phyloP scores from a whole-genome alignment of 2,888 invertebrate species.

The Andrena dorsata region DNA sequence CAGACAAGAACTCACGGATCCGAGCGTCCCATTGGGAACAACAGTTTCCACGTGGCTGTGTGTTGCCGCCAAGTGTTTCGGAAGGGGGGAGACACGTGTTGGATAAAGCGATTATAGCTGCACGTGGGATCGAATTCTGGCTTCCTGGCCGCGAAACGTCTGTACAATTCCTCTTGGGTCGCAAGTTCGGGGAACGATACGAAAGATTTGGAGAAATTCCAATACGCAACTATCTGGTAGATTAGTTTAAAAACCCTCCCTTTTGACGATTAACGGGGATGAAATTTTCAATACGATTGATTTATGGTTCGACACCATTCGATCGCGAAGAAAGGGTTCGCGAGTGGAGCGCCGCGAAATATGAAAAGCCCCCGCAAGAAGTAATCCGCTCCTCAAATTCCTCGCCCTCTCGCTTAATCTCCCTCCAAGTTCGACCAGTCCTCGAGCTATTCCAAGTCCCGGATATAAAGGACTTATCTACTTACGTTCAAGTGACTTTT shows the following conservation, averaged over 20 bases:
- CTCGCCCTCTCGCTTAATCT: conserved; percentile 23
- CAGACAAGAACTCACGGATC: conserved; percentile 21
- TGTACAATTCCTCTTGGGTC: neutral
- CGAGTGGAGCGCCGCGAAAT: neutral
- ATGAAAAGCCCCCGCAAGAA: neutral
- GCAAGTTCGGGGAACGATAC: no score
- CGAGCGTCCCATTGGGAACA: conserved; percentile 33
- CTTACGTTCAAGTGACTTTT: conserved; percentile 33
- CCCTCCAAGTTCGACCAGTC: conserved; percentile 1
- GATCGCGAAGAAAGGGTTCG: neutral
- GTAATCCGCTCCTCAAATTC: conserved; percentile 12
- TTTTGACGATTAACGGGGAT: neutral
- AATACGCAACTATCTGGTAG: no score
- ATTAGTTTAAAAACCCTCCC: no score
- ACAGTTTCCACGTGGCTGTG: conserved; percentile 15
- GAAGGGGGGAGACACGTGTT: conserved; percentile 23
- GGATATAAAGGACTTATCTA: conserved; percentile 49
- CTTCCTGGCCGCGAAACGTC: neutral
- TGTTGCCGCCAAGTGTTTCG: conserved; percentile 4
- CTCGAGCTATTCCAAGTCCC: conserved; percentile 15
- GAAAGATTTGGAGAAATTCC: no score
- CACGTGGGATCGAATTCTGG: conserved; percentile 13
- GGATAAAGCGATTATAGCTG: conserved; percentile 7
- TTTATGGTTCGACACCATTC: neutral
- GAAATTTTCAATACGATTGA: neutral